phyloP scores from a whole-genome alignment of 2,888 invertebrate species.

The Eumerus sabulonum region DNA sequence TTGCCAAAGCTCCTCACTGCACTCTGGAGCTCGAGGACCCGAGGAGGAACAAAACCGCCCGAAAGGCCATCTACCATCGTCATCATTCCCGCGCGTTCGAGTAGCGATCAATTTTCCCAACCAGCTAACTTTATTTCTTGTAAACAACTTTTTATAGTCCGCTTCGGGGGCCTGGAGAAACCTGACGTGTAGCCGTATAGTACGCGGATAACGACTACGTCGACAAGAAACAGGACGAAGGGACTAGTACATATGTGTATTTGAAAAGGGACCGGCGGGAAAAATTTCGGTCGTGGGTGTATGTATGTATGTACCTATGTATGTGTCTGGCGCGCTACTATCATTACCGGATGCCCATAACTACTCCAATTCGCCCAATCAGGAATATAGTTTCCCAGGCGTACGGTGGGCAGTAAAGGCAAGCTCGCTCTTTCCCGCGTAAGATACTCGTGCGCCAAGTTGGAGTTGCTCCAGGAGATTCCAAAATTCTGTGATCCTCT shows the following conservation, averaged over 20 bases:
- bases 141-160: slow-evolving; percentile 48
- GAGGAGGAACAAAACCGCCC: background rate
- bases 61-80: background rate
- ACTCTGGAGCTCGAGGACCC: slow-evolving; percentile 16
- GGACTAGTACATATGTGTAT: slow-evolving; percentile 12
- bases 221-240: slow-evolving; percentile 23
- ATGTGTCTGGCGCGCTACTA: background rate
- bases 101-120: slow-evolving; percentile 30
- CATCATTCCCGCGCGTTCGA: too few species aligned
- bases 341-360: too few species aligned
- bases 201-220: slow-evolving; percentile 2
- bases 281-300: slow-evolving; percentile 50
- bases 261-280: slow-evolving; percentile 17
- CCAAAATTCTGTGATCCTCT: slow-evolving; percentile 1
- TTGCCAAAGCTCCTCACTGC: slow-evolving; percentile 49
- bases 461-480: slow-evolving; percentile 34
- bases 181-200: slow-evolving; percentile 19
- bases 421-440: too few species aligned
- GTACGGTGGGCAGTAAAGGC: slow-evolving; percentile 53
- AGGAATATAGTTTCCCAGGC: slow-evolving; percentile 65
- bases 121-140: slow-evolving; percentile 53
- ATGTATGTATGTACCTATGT: slow-evolving; percentile 12
- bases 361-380: slow-evolving; percentile 38
- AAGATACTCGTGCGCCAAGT: slow-evolving; percentile 23
- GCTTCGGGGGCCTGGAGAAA: slow-evolving; percentile 32